Evolutionary conservation across 1,140 invertebrate species (phyloP).

Genomic region (Coelopa frigida): DNA sequence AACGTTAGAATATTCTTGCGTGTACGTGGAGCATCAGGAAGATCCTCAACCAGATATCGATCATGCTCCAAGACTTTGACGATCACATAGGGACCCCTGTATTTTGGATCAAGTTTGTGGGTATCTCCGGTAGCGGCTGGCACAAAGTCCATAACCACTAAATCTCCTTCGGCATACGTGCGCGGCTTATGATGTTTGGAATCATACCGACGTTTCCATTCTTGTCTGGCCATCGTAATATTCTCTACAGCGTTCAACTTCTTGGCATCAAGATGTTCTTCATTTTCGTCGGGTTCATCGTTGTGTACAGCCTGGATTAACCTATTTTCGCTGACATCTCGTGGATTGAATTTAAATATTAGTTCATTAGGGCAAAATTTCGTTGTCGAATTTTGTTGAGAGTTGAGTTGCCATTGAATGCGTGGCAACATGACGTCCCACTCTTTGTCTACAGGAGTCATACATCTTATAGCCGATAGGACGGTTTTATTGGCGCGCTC

Average conservation of each 20-base stretch:
- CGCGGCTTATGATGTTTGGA: slow-evolving; percentile 1
- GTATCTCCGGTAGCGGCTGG: slow-evolving; percentile 3
- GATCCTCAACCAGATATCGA: no score
- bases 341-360: slow-evolving; percentile 1
- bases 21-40: no score
- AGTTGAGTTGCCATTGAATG: neutral
- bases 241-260: no score
- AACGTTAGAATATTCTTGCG: no score
- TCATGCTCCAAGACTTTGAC: no score
- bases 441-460: neutral
- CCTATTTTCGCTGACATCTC: neutral
- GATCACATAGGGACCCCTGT: no score
- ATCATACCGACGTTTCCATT: neutral
- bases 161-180: neutral
- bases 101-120: no score
- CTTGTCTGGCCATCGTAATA: neutral
- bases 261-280: no score
- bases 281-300: no score
- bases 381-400: neutral
- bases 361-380: slow-evolving; percentile 4
- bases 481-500: neutral
- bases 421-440: neutral
- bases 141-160: neutral
- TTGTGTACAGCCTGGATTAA: slow-evolving; percentile 1
- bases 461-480: neutral